Percentiles rank a stretch among this genome's conserved stretches.
phyloP scores from a whole-genome alignment of 2,113 vertebrate species.

The Atherinomorus stipes region DNA sequence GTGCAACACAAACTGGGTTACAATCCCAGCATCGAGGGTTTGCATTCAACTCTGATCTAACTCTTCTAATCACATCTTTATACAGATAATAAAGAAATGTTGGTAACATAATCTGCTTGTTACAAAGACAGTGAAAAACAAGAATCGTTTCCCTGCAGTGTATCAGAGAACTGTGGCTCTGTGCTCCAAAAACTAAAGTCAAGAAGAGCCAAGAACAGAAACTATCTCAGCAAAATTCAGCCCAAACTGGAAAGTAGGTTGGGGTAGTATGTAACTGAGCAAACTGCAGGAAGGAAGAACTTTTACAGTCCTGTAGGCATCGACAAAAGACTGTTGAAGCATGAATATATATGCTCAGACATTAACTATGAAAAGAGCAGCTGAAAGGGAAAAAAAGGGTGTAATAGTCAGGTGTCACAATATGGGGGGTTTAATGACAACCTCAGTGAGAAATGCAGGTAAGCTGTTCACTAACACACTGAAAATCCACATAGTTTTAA shows the following conservation, averaged over 20 bases:
- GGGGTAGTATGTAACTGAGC: background rate
- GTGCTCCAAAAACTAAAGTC: background rate
- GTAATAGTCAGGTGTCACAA: background rate
- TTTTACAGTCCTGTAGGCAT: slow-evolving; percentile 1
- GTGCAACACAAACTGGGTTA: background rate
- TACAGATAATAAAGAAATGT: background rate
- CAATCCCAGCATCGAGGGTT: background rate
- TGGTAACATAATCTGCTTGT: background rate
- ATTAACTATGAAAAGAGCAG: background rate
- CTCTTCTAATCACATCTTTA: background rate
- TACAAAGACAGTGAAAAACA: background rate
- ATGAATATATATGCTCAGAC: background rate
- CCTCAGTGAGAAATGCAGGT: background rate
- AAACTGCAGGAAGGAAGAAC: slow-evolving; percentile 1
- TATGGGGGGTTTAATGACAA: background rate
- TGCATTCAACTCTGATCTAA: background rate
- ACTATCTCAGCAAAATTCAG: background rate
- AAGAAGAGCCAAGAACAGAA: slow-evolving; percentile 9
- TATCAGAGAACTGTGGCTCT: background rate
- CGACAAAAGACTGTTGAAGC: background rate
- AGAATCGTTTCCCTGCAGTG: background rate
- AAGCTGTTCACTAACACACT: background rate
- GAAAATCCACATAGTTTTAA: background rate
- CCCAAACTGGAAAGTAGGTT: slow-evolving; percentile 12
- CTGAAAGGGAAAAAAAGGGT: background rate